Conservation (phyloP, 1,140 invertebrate species). For the Glossosoma conforme region DNA sequence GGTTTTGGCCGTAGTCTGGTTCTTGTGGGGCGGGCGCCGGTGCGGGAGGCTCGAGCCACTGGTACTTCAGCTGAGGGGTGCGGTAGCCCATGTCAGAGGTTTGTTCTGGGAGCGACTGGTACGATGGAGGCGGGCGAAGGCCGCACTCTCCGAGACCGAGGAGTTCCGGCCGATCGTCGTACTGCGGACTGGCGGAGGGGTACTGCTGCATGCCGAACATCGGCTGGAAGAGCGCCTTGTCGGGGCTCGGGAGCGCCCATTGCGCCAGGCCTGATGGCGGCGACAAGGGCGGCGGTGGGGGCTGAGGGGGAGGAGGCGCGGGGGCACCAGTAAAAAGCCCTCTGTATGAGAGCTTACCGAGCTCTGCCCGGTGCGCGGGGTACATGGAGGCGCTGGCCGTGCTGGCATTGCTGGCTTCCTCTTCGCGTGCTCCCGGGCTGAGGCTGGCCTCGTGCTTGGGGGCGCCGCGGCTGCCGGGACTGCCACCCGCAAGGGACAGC, state of each 20-base stretch:
- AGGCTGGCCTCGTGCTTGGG: constrained; percentile 56
- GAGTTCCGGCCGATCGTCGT: constrained; percentile 53
- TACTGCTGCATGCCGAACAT: constrained; percentile 49
- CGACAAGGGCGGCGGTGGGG: constrained; percentile 46
- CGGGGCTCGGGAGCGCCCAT: constrained; percentile 58
- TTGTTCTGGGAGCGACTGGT: constrained; percentile 21
- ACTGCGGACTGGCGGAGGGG: constrained; percentile 43
- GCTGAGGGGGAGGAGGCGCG: constrained; percentile 49
- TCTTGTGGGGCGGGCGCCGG: constrained; percentile 31
- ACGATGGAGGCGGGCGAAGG: constrained; percentile 22
- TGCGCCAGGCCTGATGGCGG: constrained; percentile 39
- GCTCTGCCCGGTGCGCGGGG: constrained; percentile 49
- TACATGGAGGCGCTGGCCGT: constrained; percentile 59
- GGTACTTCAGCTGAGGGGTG: constrained; percentile 49
- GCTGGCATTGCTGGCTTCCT: constrained; percentile 66
- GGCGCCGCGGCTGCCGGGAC: constrained; percentile 43
- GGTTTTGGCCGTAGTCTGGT: constrained; percentile 9
- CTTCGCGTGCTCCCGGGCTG: constrained; percentile 60
- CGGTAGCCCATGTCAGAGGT: constrained; percentile 33
- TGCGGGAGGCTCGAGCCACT: constrained; percentile 54
- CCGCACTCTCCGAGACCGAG: constrained; percentile 57
- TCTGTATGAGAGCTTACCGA: constrained; percentile 62
- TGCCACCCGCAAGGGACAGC: constrained; percentile 56
- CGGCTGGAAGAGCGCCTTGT: constrained; percentile 55
- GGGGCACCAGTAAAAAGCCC: constrained; percentile 65